phyloP scores from a whole-genome alignment of 2,888 invertebrate genomes.

The Drosophila barbarae region DNA sequence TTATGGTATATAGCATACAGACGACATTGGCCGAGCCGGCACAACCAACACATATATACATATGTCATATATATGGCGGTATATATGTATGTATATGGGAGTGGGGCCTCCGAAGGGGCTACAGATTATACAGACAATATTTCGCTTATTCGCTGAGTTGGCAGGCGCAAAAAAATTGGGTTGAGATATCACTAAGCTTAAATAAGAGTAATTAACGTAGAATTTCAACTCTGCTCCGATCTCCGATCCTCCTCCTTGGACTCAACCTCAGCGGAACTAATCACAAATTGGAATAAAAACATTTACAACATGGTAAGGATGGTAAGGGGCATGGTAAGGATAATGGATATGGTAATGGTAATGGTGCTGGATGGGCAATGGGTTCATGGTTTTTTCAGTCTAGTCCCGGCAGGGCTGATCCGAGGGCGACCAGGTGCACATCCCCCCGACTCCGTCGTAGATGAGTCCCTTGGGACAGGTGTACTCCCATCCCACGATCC shows the following conservation, averaged over 20 bases:
- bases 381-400: slow-evolving; percentile 51
- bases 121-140: slow-evolving; percentile 18
- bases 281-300: slow-evolving; percentile 44
- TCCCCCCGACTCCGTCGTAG: slow-evolving; percentile 93
- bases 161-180: slow-evolving; percentile 41
- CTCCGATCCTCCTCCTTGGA: neutral
- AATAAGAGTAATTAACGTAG: slow-evolving; percentile 42
- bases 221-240: slow-evolving; percentile 23
- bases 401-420: slow-evolving; percentile 86
- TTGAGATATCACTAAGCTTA: slow-evolving; percentile 45
- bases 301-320: slow-evolving; percentile 33
- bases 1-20: slow-evolving; percentile 32
- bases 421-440: slow-evolving; percentile 89
- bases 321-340: neutral
- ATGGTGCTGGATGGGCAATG: neutral
- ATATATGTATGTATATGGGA: slow-evolving; percentile 17
- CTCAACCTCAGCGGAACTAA: slow-evolving; percentile 35
- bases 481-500: slow-evolving; percentile 91
- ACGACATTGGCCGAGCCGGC: slow-evolving; percentile 7
- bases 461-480: slow-evolving; percentile 91
- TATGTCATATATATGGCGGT: slow-evolving; percentile 15
- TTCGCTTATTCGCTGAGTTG: slow-evolving; percentile 40
- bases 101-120: slow-evolving; percentile 8
- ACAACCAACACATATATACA: slow-evolving; percentile 20
- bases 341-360: neutral